These are phyloP conservation scores for Helobdella robusta DNA, from an alignment of 2,888 invertebrate genomes.

Conservation along the genomic window DNA sequence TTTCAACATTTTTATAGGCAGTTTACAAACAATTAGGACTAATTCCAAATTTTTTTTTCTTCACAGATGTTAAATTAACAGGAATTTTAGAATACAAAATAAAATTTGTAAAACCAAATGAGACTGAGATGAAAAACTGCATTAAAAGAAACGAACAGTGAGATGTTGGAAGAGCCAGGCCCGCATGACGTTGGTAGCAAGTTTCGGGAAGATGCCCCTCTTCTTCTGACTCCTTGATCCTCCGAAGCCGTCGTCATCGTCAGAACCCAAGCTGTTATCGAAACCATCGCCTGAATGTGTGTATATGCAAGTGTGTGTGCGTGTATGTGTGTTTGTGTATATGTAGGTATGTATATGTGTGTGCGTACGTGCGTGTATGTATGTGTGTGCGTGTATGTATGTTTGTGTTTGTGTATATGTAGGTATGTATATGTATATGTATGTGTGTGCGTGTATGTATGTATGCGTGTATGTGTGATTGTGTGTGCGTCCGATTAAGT, in stretches of 20 bases:
- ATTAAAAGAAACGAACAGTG: constrained; percentile 84
- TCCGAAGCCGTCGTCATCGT: constrained; percentile 21
- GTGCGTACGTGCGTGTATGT: neutral
- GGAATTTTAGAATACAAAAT: no score
- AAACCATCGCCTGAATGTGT: constrained; percentile 20
- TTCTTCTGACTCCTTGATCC: constrained; percentile 86
- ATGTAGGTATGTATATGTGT: no score
- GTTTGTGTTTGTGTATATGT: no score
- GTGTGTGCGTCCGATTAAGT: neutral
- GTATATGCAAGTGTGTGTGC: neutral
- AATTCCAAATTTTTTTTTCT: no score
- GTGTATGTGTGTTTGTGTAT: no score
- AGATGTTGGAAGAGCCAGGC: constrained; percentile 99
- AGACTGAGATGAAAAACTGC: no score
- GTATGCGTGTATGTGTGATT: neutral
- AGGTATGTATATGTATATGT: no score
- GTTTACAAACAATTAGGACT: no score
- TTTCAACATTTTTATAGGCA: no score
- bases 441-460: neutral
- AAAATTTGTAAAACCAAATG: no score
- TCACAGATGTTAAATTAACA: no score
- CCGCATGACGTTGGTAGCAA: constrained; percentile 98
- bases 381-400: neutral
- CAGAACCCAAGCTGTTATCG: constrained; percentile 24
- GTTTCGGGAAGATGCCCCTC: constrained; percentile 98